Base-by-base conservation (phyloP, 2,113 vertebrate species). In the Brachyhypopomus gauderio region DNA sequence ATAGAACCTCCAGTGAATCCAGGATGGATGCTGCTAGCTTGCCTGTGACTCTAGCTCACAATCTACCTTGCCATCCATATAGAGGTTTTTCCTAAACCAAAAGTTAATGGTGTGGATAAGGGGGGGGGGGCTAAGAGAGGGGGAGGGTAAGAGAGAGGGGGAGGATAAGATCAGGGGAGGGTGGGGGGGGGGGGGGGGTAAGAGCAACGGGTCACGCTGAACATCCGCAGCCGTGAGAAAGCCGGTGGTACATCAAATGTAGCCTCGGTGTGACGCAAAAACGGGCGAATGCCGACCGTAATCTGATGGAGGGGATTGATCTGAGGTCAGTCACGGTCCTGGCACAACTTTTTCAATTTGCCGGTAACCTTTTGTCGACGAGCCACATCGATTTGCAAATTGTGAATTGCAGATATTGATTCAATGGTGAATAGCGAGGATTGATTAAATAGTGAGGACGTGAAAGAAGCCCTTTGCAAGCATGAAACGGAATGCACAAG, bases 251-350 rank as follows among this genome's bases (percentile, higher is more conserved):
- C 56, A 36, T 73, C 25, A 56, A 58, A 4, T 23, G n/a, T 34
- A 19, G 11, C 66, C 48, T 41, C 14, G 0, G 25, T 55, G 59
- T 30, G 30, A 67, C 27, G 52, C 72, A 55, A 4, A 7, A 56
- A 76, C 4, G 27, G 58, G 66, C 81, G 77, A 86, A 85, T 75
- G 77, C 62, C 70, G 19, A 80, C 59, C 52, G 48, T 86, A 84
- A 81, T 86, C 75, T 79, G 76, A 34, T 74, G 85, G 72, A 84
- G 1, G 12, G 76, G 81, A 89, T 84, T 70, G 69, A 86, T 81
- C 3, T 5, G 62, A 22, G 70, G 79, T 81, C 60, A 0, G 72
- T 45, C 77, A 83, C 78, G 63, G 70, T 45, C 12, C 64, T 8
- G 70, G 64, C 60, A 34, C 56, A n/a, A 22, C 30, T 36, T 63